Conservation (phyloP, 2,113 vertebrate species). For the Leucoraja erinaceus region DNA sequence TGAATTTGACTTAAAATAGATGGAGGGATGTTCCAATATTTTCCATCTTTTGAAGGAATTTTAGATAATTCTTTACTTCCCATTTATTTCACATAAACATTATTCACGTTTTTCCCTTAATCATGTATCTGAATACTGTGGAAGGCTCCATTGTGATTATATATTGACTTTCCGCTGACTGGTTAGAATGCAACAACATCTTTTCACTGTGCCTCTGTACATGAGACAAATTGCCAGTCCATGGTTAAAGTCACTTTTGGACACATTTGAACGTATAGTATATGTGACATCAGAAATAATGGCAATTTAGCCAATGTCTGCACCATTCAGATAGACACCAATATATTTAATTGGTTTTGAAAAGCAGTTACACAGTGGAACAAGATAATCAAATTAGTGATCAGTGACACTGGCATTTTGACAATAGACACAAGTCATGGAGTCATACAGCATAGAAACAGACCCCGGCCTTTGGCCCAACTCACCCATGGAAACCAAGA, state of each 20-base stretch:
- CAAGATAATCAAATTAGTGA: not conserved
- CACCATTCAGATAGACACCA: not conserved
- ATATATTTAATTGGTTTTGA: not conserved
- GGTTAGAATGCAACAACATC: no score
- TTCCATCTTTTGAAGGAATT: not conserved
- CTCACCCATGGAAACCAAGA: no score
- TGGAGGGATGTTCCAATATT: not conserved
- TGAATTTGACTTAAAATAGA: not conserved
- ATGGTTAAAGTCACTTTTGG: not conserved
- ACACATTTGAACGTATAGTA: not conserved
- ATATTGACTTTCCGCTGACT: no score
- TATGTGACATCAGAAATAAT: not conserved
- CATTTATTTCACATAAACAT: not conserved
- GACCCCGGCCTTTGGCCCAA: no score
- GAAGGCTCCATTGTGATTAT: no score
- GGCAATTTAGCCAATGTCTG: not conserved
- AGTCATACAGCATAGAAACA: no score
- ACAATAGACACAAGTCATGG: not conserved
- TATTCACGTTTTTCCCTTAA: no score
- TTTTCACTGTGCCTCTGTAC: no score
- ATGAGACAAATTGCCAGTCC: not conserved
- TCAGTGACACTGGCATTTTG: not conserved
- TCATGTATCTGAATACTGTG: no score
- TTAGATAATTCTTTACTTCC: not conserved
- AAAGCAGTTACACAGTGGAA: not conserved